Conservation (phyloP, 2,113 vertebrate genomes). For the Galbula dea region DNA sequence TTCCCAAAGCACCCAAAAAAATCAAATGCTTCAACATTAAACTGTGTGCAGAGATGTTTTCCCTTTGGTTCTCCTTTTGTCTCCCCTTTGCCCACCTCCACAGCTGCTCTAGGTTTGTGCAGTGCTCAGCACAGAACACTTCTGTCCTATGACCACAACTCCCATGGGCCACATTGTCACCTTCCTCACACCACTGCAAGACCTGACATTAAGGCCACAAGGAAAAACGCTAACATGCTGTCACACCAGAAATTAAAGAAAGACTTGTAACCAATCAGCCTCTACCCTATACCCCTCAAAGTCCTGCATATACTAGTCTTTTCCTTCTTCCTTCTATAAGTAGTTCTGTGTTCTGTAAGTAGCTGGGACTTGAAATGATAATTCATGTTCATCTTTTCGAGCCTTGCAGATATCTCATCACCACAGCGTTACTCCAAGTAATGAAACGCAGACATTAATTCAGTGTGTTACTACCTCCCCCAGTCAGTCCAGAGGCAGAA, state of each 20-base stretch:
- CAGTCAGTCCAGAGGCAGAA: conserved; percentile 42
- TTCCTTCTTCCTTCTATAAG: not conserved
- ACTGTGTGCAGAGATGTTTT: not conserved
- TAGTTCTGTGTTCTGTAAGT: not conserved
- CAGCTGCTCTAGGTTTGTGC: not conserved
- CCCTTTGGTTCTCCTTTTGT: not conserved
- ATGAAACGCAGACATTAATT: conserved; percentile 49
- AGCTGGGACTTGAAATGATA: conserved; percentile 22
- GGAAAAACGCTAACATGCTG: not conserved
- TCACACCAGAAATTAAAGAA: not conserved
- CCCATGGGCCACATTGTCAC: accelerated
- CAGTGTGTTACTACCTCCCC: conserved; percentile 2
- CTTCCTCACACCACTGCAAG: not conserved
- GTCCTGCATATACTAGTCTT: not conserved
- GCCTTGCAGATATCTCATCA: conserved; percentile 29
- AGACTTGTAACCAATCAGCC: not conserved
- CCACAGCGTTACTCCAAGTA: not conserved
- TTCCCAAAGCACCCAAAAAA: not conserved
- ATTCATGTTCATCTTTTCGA: not conserved
- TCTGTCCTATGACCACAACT: not conserved
- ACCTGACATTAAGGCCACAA: not conserved
- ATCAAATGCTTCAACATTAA: not conserved
- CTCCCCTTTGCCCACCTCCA: not conserved
- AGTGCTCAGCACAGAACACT: not conserved
- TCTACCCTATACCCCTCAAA: not conserved